Evolutionary conservation across 2,797 vertebrate genomes (phyloP), one percentile per base, ranked within the genome.

Genomic region (Premnoplex brunnescens): DNA sequence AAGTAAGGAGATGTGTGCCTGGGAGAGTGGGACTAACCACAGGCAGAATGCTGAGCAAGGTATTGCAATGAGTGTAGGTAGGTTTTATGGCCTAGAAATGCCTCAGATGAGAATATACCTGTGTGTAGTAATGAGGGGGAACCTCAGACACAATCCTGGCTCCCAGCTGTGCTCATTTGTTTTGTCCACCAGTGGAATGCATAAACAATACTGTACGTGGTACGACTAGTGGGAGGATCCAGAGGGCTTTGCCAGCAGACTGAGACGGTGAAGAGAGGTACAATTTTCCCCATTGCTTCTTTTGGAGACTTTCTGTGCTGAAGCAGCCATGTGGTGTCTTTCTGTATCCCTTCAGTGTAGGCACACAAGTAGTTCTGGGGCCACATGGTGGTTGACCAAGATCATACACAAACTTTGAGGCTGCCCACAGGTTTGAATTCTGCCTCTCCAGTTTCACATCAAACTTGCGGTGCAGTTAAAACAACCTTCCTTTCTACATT

Each of bases 11-110:
- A 22, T 2, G 34, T 37, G 34, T 64, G 5, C 26, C 24, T 71
- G 0, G 0, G 76, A 62, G 12, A 37, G 27, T 39, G 8, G n/a
- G 22, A 60, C 26, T 74, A 77, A 37, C 16, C 18, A 41, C 10
- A 67, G 52, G 14, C 39, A 59, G 83, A 90, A 62, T 36, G 49
- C 27, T 27, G 64, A 77, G 8, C 19, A 67, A 71, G 12, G 8
- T 37, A 12, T 34, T 63, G 73, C 63, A 30, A 63, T 59, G 15
- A 16, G 16, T 16, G 5, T 9, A 43, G 16, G 23, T 7, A 51
- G 37, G 54, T 55, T 48, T 28, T n/a, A 46, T 30, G 36, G 19
- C 16, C 32, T 63, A 48, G 56, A 73, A 80, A 37, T 55, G 19
- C 32, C 30, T 75, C n/a, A 48, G 12, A 44, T 71, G 44, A 51